Conservation (phyloP, 2,888 invertebrate genomes). For the Bimastos eiseni region DNA sequence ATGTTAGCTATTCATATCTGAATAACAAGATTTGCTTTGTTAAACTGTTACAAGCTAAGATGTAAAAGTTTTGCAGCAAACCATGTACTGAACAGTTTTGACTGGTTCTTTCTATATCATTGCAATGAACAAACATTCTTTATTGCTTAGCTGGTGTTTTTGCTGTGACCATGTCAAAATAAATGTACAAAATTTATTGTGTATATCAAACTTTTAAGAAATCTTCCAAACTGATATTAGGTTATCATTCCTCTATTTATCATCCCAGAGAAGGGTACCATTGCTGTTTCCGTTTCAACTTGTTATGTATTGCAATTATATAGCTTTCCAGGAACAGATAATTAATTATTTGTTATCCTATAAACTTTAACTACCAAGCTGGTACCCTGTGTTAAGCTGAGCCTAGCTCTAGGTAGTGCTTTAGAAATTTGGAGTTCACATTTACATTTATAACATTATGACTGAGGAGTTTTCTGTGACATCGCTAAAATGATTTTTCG, state of each 20-base stretch:
- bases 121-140: not conserved
- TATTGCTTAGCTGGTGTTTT: not conserved
- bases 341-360: not conserved
- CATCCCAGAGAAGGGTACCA: not conserved
- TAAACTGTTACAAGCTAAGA: not conserved
- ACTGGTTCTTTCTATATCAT: no score
- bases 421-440: no score
- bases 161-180: not conserved
- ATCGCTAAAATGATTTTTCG: not conserved
- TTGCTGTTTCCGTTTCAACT: not conserved
- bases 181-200: not conserved
- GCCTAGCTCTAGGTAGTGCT: no score
- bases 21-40: not conserved
- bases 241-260: not conserved
- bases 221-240: not conserved
- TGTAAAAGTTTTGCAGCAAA: not conserved
- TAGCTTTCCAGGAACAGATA: not conserved
- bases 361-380: not conserved
- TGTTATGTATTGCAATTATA: not conserved
- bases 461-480: not conserved
- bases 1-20: not conserved
- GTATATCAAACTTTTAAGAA: not conserved
- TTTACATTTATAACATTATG: no score
- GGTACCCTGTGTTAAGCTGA: no score
- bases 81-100: no score